phyloP scores from a whole-genome alignment of 2,888 invertebrate genomes.

The Philonicus albiceps region DNA sequence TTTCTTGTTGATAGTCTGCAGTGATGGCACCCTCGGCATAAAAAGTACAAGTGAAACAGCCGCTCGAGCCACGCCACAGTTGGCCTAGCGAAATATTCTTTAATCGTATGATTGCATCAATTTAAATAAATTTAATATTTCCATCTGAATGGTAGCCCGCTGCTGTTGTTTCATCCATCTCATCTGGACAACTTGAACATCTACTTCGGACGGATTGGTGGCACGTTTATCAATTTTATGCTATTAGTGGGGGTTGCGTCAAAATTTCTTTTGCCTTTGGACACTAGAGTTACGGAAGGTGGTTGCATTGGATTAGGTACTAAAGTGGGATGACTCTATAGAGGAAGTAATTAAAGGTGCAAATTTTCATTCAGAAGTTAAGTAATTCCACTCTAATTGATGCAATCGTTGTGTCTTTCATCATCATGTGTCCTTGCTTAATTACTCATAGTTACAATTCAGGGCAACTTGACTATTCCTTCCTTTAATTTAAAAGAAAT shows the following conservation, averaged over 20 bases:
- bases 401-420: background rate
- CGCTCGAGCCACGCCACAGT: background rate
- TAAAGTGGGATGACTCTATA: background rate
- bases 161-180: background rate
- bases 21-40: background rate
- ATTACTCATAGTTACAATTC: background rate
- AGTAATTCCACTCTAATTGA: background rate
- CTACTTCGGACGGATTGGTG: background rate
- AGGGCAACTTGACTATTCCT: background rate
- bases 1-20: background rate
- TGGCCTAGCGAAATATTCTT: background rate
- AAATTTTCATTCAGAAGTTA: background rate
- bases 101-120: conserved; percentile 33
- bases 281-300: background rate
- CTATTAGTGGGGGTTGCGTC: conserved; percentile 12
- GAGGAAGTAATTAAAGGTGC: background rate
- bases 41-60: background rate
- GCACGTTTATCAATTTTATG: conserved; percentile 27
- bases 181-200: background rate
- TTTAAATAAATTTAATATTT: conserved; percentile 36
- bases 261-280: background rate
- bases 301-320: background rate
- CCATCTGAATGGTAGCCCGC: background rate
- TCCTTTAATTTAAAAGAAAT: background rate
- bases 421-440: background rate